These are phyloP conservation scores for Itoplectis maculator DNA, from an alignment of 2,888 invertebrate species.

Conservation along the genomic window DNA sequence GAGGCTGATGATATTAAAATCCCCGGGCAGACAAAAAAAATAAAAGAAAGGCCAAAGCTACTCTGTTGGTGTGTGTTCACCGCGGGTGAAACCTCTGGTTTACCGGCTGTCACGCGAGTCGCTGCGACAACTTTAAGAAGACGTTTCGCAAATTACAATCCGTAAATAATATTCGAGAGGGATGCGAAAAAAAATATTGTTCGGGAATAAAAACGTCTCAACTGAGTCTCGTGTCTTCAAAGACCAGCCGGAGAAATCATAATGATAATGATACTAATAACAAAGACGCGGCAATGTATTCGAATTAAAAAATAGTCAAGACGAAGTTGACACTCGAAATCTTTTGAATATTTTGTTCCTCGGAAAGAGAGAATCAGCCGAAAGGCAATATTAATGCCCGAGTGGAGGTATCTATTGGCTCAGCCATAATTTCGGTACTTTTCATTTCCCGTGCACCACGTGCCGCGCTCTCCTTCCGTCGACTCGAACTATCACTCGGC, in stretches of 20 bases:
- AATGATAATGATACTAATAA: not conserved
- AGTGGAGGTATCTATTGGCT: slow-evolving; percentile 13
- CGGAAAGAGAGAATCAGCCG: slow-evolving; percentile 6
- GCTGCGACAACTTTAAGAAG: slow-evolving; percentile 10
- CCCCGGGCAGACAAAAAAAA: not conserved
- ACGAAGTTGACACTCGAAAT: not conserved
- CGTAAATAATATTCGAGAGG: slow-evolving; percentile 23
- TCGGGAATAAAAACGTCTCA: not conserved
- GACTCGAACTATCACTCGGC: no score
- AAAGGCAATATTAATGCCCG: slow-evolving; percentile 49
- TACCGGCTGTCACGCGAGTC: slow-evolving; percentile 19
- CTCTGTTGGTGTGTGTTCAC: not conserved
- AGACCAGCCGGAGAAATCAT: not conserved
- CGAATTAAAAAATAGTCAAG: not conserved
- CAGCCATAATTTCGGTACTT: slow-evolving; percentile 11
- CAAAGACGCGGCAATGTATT: not conserved
- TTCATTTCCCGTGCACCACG: slow-evolving; percentile 39
- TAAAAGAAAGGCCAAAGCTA: not conserved
- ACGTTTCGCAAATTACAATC: slow-evolving; percentile 14
- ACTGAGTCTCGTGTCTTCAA: no score
- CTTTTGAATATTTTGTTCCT: not conserved
- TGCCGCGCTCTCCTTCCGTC: not conserved
- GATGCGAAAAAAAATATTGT: slow-evolving; percentile 19
- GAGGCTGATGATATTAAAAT: slow-evolving; percentile 37
- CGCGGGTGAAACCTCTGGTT: slow-evolving; percentile 21